Base-by-base conservation (phyloP, 2,888 invertebrate species). In the Sminthurinus aureus region DNA sequence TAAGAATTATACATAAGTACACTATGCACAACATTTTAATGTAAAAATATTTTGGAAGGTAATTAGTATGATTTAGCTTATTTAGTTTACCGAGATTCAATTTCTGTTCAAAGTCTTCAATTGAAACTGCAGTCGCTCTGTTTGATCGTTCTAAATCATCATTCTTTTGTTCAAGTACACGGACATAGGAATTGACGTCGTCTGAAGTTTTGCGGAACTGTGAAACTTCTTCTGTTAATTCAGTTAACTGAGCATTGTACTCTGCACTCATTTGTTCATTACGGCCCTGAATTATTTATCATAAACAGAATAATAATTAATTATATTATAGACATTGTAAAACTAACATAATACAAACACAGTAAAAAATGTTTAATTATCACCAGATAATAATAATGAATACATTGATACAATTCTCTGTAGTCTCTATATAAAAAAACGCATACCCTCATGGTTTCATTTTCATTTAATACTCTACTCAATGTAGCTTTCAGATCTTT, bases 71-170 rank as follows among this genome's bases (percentile, higher is more conserved):
- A 4, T 38, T 38, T 38, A 38, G n/a, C n/a, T n/a, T n/a, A n/a
- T n/a, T n/a, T 38, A 38, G 1, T 4, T 38, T 38, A 38, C 38
- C 38, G 90, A 94, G 94, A 92, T 98, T 97, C 89, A 98, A 92
- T 91, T 96, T 94, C 86, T 93, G 92, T 91, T 99, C 98, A 92
- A 98, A 96, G 90, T 96, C 97, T 88, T 96, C 95, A 89, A 98
- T 94, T 87, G 97, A 96, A 89, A 96, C 97, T 89, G 96, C 94
- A 90, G 97, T 94, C 88, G 97, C 96, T 91, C 96, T 95, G 91
- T 98, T 96, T 58, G 96, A 95, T 90, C 98, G 92, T 92, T 99
- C 98, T 89, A 99, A 92, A 91, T 99, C 98, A 92, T 99, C 99
- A 92, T 99, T 99, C 90, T 96, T 96, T 91, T 98, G 98, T 91